Evolutionary conservation across 2,113 vertebrate species (phyloP).

Genomic region (Rhea pennata): DNA sequence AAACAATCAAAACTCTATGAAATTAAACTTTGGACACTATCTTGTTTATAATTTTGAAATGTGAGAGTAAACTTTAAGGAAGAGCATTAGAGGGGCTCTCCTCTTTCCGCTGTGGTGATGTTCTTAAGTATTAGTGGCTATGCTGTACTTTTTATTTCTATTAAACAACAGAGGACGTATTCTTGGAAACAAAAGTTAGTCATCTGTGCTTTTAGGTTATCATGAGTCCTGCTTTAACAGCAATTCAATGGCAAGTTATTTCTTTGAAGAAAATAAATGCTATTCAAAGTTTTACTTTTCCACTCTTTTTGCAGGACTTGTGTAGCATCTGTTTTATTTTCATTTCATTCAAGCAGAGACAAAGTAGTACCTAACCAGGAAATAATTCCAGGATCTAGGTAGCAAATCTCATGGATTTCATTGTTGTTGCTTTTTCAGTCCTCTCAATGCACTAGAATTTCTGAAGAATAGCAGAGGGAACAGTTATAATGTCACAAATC

Average conservation of each 20-base stretch:
- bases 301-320: neutral
- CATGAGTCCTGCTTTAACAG: neutral
- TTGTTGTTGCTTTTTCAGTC: neutral
- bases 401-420: fast-evolving
- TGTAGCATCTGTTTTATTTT: neutral
- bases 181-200: neutral
- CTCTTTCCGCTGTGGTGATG: neutral
- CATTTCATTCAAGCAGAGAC: neutral
- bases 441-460: neutral
- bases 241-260: neutral
- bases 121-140: constrained; percentile 27
- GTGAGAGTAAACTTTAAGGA: neutral
- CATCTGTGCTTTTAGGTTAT: neutral
- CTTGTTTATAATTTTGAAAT: neutral
- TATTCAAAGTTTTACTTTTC: neutral
- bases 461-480: neutral
- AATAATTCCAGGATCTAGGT: neutral
- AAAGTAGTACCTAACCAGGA: neutral
- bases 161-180: neutral
- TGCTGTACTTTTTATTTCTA: neutral
- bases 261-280: neutral
- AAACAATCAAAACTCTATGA: neutral
- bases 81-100: neutral
- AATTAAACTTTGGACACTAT: neutral
- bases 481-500: neutral